Percentiles rank a stretch among this genome's conserved stretches.
phyloP scores from a whole-genome alignment of 2,113 vertebrate genomes.

The Patagioenas fasciata region DNA sequence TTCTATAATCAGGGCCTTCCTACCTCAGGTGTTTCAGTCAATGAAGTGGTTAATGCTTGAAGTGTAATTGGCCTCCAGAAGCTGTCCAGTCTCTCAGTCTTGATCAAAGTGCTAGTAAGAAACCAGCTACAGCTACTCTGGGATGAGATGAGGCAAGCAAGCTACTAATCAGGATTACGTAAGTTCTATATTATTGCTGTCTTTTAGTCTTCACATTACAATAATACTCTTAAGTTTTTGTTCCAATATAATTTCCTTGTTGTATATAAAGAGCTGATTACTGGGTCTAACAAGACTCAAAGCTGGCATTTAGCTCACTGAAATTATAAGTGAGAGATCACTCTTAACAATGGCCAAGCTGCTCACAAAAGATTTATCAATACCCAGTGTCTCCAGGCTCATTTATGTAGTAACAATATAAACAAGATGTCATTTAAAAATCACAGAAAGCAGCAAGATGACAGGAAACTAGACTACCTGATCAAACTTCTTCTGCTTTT shows the following conservation, averaged over 20 bases:
- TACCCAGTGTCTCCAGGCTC: not conserved
- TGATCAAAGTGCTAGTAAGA: not conserved
- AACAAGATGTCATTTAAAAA: not conserved
- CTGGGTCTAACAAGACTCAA: not conserved
- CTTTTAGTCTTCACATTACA: not conserved
- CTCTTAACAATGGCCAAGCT: not conserved
- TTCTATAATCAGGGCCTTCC: not conserved
- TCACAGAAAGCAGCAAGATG: not conserved
- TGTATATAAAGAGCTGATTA: not conserved
- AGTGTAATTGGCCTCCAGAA: not conserved
- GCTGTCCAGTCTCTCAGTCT: not conserved
- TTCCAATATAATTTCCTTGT: not conserved
- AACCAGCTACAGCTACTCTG: not conserved
- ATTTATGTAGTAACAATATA: too few relatives aligned
- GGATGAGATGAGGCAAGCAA: not conserved
- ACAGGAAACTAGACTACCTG: conserved; percentile 77
- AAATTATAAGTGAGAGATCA: not conserved
- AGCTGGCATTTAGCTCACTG: not conserved
- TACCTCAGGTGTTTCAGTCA: not conserved
- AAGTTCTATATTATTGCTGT: not conserved
- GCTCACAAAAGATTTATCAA: not conserved
- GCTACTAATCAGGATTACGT: not conserved
- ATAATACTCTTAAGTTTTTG: not conserved
- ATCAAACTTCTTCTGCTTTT: conserved; percentile 99
- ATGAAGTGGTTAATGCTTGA: not conserved